Evolutionary conservation across 1,140 invertebrate species (phyloP).

Genomic region (Bombus picipes): DNA sequence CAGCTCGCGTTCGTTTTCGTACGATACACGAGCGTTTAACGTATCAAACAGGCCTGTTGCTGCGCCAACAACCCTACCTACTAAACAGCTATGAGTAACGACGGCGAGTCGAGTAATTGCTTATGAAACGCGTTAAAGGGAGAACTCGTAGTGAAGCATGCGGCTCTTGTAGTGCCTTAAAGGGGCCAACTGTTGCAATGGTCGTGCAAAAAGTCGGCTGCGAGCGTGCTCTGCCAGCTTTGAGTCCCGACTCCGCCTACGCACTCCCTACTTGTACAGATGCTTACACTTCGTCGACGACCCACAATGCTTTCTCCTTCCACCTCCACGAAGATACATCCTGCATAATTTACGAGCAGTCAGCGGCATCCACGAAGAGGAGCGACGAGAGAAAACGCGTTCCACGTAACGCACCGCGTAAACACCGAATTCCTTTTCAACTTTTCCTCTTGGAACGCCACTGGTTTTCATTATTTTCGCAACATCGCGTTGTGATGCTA

Average conservation of each 20-base stretch:
- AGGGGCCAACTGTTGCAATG: constrained; percentile 78
- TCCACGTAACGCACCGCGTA: constrained; percentile 25
- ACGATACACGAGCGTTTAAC: background rate
- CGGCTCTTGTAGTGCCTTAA: constrained; percentile 69
- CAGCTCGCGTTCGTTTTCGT: background rate
- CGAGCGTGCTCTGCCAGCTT: constrained; percentile 60
- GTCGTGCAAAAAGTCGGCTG: constrained; percentile 71
- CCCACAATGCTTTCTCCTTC: constrained; percentile 60
- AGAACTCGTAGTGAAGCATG: constrained; percentile 61
- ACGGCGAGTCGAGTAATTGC: constrained; percentile 49
- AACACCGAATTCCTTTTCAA: constrained; percentile 41
- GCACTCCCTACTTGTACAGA: constrained; percentile 53
- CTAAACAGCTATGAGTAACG: constrained; percentile 17
- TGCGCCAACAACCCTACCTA: background rate
- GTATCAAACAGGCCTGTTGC: constrained; percentile 5
- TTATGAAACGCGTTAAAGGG: constrained; percentile 73
- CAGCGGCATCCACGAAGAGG: constrained; percentile 28
- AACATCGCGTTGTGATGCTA: background rate
- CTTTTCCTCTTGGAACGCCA: background rate
- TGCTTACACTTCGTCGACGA: constrained; percentile 67
- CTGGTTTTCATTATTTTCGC: background rate
- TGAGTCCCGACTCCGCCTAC: constrained; percentile 61
- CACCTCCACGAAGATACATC: constrained; percentile 53
- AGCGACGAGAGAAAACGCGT: constrained; percentile 31
- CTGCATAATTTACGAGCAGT: constrained; percentile 65